phyloP scores from a whole-genome alignment of 2,113 vertebrate species.

The crab-eating macaque (Macaca fascicularis) region T2T-MFA8v1.1 NC_088379.1:51038001-51038500 shows the following conservation, averaged over 20 bases:
- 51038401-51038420: not conserved
- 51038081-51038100: not conserved
- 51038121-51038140: not conserved
- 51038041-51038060: not conserved
- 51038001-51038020: not conserved
- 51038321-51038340: not conserved
- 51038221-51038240: not conserved
- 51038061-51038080: not conserved
- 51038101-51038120: not conserved
- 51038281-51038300: not conserved
- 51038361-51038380: not conserved
- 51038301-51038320: not conserved
- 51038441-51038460: not conserved
- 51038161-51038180: too few species aligned
- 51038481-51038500: not conserved
- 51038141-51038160: not conserved
- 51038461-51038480: not conserved
- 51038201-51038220: not conserved
- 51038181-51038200: too few species aligned
- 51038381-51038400: not conserved
- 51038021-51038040: not conserved
- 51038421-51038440: not conserved
- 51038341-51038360: not conserved
- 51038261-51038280: not conserved
- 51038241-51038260: not conserved